Base-by-base conservation (phyloP, 2,113 vertebrate species). In the Tenebrosternarchus preto region DNA sequence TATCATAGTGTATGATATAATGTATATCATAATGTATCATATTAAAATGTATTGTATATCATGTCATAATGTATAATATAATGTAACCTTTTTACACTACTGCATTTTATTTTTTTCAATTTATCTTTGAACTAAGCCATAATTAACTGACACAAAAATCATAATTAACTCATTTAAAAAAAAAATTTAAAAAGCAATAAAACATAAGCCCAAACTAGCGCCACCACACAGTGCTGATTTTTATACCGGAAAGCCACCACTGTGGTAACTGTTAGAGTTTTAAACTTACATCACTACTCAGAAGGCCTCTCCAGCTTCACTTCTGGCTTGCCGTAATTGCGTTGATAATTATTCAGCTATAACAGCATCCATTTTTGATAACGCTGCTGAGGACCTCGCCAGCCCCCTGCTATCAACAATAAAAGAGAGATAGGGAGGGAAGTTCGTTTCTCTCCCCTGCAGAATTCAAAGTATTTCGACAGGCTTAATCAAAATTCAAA, bases 401-500 rank as follows among this genome's bases (percentile, higher is more conserved):
- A 61, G 64, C 27, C 68, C 29, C n/a, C 43, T 61, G 72, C 75
- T 78, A 20, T 73, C 70, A 78, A 75, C 80, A 85, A 76, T 67
- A 71, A 75, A 61, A 77, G 27, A 60, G 17, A 61, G 72, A 69
- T 71, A 77, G 15, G 56, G 31, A 64, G 39, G 61, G 57, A 79
- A 66, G 33, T 85, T 76, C 56, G 59, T 71, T 77, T 77, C 72
- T 67, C 50, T 59, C 25, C 78, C 33, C 72, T 24, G 59, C 24
- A 71, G 69, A 72, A 75, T 82, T 61, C 59, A 59, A 85, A 80
- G 57, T 53, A 69, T 73, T 79, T 73, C 80, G 66, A 78, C 74
- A 68, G 60, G 25, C 36, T 46, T 78, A 84, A 80, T 85, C 73
- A 82, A 84, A 83, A 85, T 73, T 86, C 76, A 86, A 77, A 85